Conservation (phyloP, 2,113 vertebrate species). For the Ammodytes dubius region DNA sequence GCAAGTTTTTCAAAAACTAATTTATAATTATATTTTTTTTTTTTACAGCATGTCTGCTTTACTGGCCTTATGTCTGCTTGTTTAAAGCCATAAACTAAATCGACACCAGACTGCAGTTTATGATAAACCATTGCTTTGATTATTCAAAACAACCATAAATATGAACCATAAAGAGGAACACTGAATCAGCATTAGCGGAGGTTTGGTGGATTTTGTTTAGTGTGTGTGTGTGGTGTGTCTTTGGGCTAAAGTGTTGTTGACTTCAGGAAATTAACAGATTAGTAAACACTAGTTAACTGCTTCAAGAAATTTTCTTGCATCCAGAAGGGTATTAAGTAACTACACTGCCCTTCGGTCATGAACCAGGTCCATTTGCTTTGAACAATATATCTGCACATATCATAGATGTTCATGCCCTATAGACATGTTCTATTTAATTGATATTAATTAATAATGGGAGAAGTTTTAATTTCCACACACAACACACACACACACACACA, state of each 20-base stretch:
- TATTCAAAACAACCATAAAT: slow-evolving; percentile 36
- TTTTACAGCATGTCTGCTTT: slow-evolving; percentile 13
- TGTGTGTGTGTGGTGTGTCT: not conserved
- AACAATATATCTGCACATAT: not conserved
- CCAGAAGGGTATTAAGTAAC: not conserved
- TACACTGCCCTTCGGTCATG: not conserved
- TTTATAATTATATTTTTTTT: not conserved
- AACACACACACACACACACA: not conserved
- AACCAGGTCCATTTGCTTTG: not conserved
- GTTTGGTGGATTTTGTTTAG: not conserved
- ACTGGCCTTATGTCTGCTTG: slow-evolving; percentile 4
- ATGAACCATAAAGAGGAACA: slow-evolving; percentile 3
- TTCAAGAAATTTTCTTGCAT: not conserved
- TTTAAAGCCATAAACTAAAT: slow-evolving; percentile 17
- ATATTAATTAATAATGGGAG: no score
- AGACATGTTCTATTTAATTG: not conserved
- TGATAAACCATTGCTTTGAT: slow-evolving; percentile 26
- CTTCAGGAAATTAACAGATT: slow-evolving; percentile 1
- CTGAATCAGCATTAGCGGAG: slow-evolving; percentile 9
- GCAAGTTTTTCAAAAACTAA: not conserved
- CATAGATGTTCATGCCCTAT: not conserved
- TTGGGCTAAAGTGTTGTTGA: not conserved
- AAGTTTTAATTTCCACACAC: no score
- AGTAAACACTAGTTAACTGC: not conserved
- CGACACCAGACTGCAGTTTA: slow-evolving; percentile 19